These are phyloP conservation scores for Rhopalosiphum padi DNA, from an alignment of 1,140 invertebrate species.

Conservation along the genomic window DNA sequence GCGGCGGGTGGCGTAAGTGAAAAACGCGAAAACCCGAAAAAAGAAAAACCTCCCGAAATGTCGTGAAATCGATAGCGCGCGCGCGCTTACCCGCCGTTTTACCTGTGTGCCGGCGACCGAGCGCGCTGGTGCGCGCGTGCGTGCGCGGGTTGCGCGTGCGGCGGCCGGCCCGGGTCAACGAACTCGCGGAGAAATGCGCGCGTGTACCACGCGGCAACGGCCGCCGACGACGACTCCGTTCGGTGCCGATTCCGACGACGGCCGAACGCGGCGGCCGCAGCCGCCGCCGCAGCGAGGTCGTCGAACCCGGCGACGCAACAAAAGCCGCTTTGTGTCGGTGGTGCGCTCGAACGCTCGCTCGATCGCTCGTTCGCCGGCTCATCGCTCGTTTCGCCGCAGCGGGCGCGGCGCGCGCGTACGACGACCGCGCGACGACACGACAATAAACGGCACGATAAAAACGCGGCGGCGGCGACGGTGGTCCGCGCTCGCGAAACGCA, in stretches of 20 bases:
- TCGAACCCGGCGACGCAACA: constrained; percentile 40
- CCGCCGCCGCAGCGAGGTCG: background rate
- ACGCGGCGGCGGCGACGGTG: background rate
- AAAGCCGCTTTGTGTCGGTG: constrained; percentile 39
- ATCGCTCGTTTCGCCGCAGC: background rate
- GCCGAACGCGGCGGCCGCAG: background rate
- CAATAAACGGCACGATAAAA: background rate
- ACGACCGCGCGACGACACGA: background rate
- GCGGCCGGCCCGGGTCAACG: constrained; percentile 21
- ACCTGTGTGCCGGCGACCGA: background rate
- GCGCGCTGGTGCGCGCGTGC: background rate
- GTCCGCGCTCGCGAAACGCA: background rate
- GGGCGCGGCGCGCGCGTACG: background rate
- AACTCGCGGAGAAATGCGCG: constrained; percentile 38
- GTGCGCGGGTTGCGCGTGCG: background rate
- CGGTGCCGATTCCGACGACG: constrained; percentile 4
- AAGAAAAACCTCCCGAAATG: background rate
- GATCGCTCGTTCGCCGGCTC: background rate
- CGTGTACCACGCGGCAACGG: constrained; percentile 20
- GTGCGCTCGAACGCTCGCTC: background rate
- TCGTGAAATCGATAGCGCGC: constrained; percentile 36
- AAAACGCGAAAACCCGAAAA: background rate
- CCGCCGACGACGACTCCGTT: background rate
- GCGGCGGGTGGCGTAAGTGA: background rate
- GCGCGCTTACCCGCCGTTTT: background rate